Evolutionary conservation across 2,888 invertebrate genomes (phyloP), one percentile per base, ranked within the genome.

Genomic region (Troilus luridus): DNA sequence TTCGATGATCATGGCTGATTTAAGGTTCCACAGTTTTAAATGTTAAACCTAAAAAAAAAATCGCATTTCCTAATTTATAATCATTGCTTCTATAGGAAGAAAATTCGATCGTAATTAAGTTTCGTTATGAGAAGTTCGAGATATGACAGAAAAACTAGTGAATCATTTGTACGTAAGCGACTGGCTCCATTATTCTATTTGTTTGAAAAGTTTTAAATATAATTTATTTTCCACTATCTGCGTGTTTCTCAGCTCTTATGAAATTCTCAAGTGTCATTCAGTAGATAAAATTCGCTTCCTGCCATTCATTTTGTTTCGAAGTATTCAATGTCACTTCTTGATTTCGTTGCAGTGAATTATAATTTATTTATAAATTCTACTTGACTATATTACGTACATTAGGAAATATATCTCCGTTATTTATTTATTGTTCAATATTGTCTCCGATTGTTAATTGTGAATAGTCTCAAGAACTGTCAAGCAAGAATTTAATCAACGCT

Each of bases 281-380:
- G 0, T 17, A 77, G 72, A 77, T 77, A 77, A 77, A 77, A 77
- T 77, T 77, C 41, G 41, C 41, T 77, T 77, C 72, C 72, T 77
- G 72, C 41, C 27, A 77, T 77, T 41, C 17, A 77, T 77, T 77
- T 19, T 27, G 17, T 77, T 41, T 77, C 72, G 72, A 77, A 77
- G 27, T 77, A 77, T 77, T 41, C 72, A 77, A 41, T 77, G 72
- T 41, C 27, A 41, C 8, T 27, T 27, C 27, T 77, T 24, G 72
- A 72, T 72, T 72, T 72, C 27, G 21, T 6, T 72, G 3, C 24
- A n/a, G 5, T 67, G 67, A 24, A 62, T 59, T 59, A 59, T n/a
- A 21, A 77, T 41, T 41, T 77, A 77, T 77, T 77, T 77, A 41
- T 41, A 41, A 77, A 41, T 77, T 77, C 10, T 77, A 19, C 72